A percentile compares a stretch with the other conserved stretches of the same genome.
phyloP scores from a whole-genome alignment of 2,113 vertebrate genomes.

The Solea solea region DNA sequence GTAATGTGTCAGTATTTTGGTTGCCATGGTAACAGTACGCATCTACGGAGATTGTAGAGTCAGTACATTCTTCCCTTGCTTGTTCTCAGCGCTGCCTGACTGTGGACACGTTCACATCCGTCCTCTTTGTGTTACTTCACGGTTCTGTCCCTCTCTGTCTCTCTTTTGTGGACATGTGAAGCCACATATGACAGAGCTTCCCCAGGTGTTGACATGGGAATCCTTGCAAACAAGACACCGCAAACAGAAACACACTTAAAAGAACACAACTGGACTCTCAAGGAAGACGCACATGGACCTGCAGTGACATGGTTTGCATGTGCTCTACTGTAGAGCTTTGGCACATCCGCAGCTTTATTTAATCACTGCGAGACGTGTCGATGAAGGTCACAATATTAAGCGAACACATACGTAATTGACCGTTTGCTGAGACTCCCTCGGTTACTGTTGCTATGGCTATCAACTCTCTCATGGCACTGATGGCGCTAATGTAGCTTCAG shows the following conservation, averaged over 20 bases:
- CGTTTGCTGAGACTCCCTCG: background rate
- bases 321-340: background rate
- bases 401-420: background rate
- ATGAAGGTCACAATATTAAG: background rate
- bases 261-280: background rate
- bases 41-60: background rate
- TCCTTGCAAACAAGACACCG: too few relatives aligned
- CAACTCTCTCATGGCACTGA: too few relatives aligned
- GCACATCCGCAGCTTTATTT: background rate
- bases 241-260: background rate
- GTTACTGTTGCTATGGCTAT: background rate
- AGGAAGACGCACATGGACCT: background rate
- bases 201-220: constrained; percentile 35
- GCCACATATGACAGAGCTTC: constrained; percentile 18
- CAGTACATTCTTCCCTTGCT: background rate
- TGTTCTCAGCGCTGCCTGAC: constrained; percentile 32
- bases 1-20: background rate
- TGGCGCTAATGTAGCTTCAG: too few relatives aligned
- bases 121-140: background rate
- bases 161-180: constrained; percentile 3
- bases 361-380: background rate
- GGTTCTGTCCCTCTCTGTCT: background rate
- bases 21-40: constrained; percentile 30
- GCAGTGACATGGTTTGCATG: background rate
- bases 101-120: background rate